A percentile compares a stretch with the other conserved stretches of the same genome.
phyloP scores from a whole-genome alignment of 2,113 vertebrate genomes.

The Nerophis lumbriciformis region DNA sequence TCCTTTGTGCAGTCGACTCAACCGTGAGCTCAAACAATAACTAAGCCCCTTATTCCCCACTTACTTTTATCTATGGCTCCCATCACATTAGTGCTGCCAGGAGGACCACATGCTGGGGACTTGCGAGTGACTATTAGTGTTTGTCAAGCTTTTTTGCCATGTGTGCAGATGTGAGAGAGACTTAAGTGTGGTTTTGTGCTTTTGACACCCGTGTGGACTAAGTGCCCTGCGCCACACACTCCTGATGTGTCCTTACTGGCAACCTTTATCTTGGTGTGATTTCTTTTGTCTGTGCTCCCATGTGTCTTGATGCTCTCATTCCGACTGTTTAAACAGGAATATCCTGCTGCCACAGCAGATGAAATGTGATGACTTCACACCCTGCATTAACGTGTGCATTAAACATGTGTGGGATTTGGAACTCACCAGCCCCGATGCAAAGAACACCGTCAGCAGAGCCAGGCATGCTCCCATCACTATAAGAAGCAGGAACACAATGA shows the following conservation, averaged over 20 bases:
- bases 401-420: constrained; percentile 17
- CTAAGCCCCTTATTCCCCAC: constrained; percentile 36
- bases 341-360: neutral
- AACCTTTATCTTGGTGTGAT: neutral
- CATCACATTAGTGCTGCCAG: constrained; percentile 52
- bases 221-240: constrained; percentile 2
- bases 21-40: constrained; percentile 48
- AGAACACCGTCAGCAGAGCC: constrained; percentile 92
- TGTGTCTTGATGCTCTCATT: neutral
- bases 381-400: neutral
- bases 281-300: neutral
- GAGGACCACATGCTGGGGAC: constrained; percentile 32
- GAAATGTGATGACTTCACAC: neutral
- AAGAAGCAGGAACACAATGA: constrained; percentile 94
- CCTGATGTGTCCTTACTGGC: neutral
- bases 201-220: neutral
- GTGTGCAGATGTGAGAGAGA: neutral
- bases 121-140: constrained; percentile 21
- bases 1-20: constrained; percentile 38
- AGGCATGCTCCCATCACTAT: constrained; percentile 96
- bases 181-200: neutral
- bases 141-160: constrained; percentile 4
- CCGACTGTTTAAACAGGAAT: neutral
- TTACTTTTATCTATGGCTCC: constrained; percentile 53
- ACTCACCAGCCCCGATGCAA: constrained; percentile 95